Evolutionary conservation across 1,140 invertebrate species (phyloP).

Genomic region (Cydia pomonella): DNA sequence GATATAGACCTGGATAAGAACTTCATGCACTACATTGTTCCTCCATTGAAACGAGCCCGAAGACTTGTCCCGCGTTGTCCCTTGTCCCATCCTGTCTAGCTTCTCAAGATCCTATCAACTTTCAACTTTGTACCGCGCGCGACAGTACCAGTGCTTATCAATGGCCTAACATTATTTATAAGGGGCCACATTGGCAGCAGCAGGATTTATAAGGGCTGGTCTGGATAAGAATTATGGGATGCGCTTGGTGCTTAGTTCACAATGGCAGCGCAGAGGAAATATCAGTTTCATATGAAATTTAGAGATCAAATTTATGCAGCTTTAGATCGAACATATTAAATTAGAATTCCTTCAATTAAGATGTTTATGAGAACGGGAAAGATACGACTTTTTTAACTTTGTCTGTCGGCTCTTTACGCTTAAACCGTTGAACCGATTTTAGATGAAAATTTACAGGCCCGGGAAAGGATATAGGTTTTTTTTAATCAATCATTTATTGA

Average conservation of each 20-base stretch:
- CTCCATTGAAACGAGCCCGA: constrained; percentile 39
- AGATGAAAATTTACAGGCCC: too few relatives aligned
- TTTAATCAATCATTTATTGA: too few relatives aligned
- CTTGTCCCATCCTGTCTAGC: constrained; percentile 27
- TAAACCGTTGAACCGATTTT: too few relatives aligned
- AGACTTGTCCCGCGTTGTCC: constrained; percentile 55
- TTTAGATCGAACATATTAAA: neutral
- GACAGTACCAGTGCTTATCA: constrained; percentile 54
- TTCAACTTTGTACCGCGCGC: constrained; percentile 67
- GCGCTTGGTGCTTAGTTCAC: constrained; percentile 2
- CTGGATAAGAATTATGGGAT: constrained; percentile 29
- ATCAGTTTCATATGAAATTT: neutral
- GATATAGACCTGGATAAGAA: constrained; percentile 14
- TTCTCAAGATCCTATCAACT: constrained; percentile 70
- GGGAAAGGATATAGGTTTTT: too few relatives aligned
- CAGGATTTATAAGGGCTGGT: constrained; percentile 50
- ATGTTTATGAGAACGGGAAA: too few relatives aligned
- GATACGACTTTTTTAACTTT: too few relatives aligned
- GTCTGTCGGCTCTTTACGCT: too few relatives aligned
- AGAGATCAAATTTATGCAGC: neutral
- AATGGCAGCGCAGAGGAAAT: constrained; percentile 1
- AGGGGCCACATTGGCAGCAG: constrained; percentile 43
- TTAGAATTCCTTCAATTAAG: too few relatives aligned
- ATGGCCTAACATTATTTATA: constrained; percentile 62
- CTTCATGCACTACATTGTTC: constrained; percentile 34